Evolutionary conservation across 2,113 vertebrate species (phyloP), one percentile per base, ranked within the genome.

Genomic region (Vimba vimba): DNA sequence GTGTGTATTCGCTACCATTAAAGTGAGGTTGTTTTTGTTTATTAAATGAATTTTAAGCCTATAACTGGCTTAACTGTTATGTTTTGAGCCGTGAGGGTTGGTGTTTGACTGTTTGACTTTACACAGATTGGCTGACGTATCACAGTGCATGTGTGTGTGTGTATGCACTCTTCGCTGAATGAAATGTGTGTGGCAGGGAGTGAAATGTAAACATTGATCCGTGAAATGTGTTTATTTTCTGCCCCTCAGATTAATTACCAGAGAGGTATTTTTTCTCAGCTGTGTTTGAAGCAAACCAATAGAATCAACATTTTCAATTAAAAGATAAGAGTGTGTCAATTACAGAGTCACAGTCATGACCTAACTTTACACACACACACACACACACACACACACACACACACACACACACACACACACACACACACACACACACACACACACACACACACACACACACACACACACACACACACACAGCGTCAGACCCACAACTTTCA

Each of bases 161-260:
- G 43, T 27, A 4, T 30, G 78, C 13, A 30, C 30, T 71, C 50
- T 76, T 27, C 19, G 55, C 27, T 69, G 55, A 19, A 45, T 66
- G 45, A 50, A 8, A 43, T 27, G 62, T n/a, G 59, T 69, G 68
- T 60, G 83, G 47, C 79, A 92, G 86, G 90, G 89, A 91, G 90
- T 86, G 79, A 89, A 92, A 93, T 91, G 84, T 90, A 88, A 90
- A 94, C 94, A 91, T 93, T 93, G 93, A 94, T 94, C 93, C 93
- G 89, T 95, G 94, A 95, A 95, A 95, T 95, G 89, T 92, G 92
- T 93, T 94, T 92, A 93, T 93, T 94, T 92, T 93, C 91, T 91
- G 45, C 90, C 91, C 86, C 88, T 62, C 89, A 90, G 90, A 92
- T 93, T 95, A 94, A 95, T 95, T 94, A 94, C 92, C 79, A 91